Conservation (phyloP, 2,113 vertebrate species). For the Vulpes lagopus region DNA sequence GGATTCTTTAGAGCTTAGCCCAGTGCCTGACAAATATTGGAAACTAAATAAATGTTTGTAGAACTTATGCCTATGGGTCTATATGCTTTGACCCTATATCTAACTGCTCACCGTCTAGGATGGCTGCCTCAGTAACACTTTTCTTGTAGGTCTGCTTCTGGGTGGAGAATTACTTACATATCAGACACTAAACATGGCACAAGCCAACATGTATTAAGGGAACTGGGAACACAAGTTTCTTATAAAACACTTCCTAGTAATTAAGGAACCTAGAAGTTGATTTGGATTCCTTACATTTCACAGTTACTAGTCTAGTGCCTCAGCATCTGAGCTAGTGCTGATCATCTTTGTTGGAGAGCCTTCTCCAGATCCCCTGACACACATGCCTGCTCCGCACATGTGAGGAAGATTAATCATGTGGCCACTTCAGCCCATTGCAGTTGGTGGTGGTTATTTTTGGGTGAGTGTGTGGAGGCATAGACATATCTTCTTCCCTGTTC, state of each 20-base stretch:
- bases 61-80: fast-evolving
- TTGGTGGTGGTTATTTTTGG: background rate
- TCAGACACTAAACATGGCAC: background rate
- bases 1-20: background rate
- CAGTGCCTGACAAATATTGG: background rate
- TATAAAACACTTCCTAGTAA: background rate
- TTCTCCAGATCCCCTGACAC: background rate
- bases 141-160: background rate
- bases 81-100: background rate
- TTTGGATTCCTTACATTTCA: background rate
- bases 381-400: background rate
- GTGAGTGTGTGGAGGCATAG: background rate
- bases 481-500: background rate
- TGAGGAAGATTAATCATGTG: background rate
- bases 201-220: background rate
- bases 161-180: background rate
- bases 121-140: background rate
- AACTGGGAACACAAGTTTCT: background rate
- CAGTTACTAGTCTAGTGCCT: background rate
- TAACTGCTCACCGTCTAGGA: background rate
- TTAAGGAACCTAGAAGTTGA: background rate
- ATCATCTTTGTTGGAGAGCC: background rate
- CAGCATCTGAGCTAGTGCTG: background rate
- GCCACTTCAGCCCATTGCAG: background rate
- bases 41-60: background rate